Base-by-base conservation (phyloP, 2,888 invertebrate genomes). In the Mimachlamys varia region DNA sequence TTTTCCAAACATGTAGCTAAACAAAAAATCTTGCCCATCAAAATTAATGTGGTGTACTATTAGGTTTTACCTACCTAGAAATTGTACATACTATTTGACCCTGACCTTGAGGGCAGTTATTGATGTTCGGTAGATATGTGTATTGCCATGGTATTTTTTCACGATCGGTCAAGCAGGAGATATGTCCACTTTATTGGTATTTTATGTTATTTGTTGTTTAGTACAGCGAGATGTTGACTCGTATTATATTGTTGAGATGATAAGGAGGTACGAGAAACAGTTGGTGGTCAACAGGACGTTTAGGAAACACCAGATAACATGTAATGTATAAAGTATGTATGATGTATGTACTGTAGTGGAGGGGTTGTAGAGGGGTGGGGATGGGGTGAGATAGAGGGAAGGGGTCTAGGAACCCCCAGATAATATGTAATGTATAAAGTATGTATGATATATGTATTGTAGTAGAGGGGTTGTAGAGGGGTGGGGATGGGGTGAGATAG, bases 101-200 rank as follows among this genome's bases (percentile, higher is more conserved):
- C 27, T 76, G 76, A 76, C 76, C 76, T 2, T 33, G 0, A 33
- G 27, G 10, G 33, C 12, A 33, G 15, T 76, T 22, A 76, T 76
- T 76, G 76, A 76, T 76, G 76, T 76, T 27, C 13, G 76, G 76
- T 19, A 76, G 76, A 76, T 76, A 33, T 62, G 62, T 62, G 62
- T 76, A 76, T 76, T 22, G 22, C 58, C 13, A 76, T 76, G 76
- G 76, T 76, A 7, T 27, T 76, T 76, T 76, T 27, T 76, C 27
- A 76, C 76, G 76, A 76, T 76, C 33, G 76, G 76, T 76, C 76
- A 76, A 76, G 76, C 76, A 76, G 76, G 22, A 76, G 76, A 76
- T 76, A 76, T 76, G 76, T 76, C 76, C 76, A 33, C 22, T 76
- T 27, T 76, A 76, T 19, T 76, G 33, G 27, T 76, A 15, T 76